Base-by-base conservation (phyloP, 2,888 invertebrate genomes). In the Ochropleura plecta region DNA sequence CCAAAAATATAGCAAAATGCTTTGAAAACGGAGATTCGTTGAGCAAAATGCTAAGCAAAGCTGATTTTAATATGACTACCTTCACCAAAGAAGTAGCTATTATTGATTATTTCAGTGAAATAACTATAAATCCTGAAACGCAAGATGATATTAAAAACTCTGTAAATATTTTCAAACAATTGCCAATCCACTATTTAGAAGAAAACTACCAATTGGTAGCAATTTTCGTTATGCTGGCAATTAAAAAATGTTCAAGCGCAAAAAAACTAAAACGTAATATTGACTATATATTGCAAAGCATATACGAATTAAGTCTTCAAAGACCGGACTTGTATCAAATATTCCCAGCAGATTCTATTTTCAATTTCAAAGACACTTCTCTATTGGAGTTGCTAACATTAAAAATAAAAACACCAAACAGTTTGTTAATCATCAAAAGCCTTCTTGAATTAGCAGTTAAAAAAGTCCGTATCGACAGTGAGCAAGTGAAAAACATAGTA, bases 321-420 rank as follows among this genome's bases (percentile, higher is more conserved):
- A 88, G 92, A 16, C 96, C 96, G 1, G 96, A 96, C 88, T 79
- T 96, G 30, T 96, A 93, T 78, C 93, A 95, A 89, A 81, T 96
- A 77, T 95, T 96, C 59, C 89, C 95, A 2, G 91, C 94, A 0
- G 88, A 94, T 20, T 90, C 86, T 14, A 91, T 96, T 75, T 96
- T 96, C 81, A 91, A 93, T 30, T 95, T 94, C 53, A 85, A 94
- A 77, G 91, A 94, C 42, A 89, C 88, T 65, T 84, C 78, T 7
- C 55, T 96, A 48, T 77, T 96, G 3, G 90, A 95, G 68, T 86
- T 96, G 62, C 81, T 96, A 0, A 94, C 92, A 51, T 88, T 96
- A n/a, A 93, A 92, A 70, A 91, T 93, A 5, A 96, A 94, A 89
- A 92, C 92, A 7, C 88, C 93, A 3, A 95, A 95, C 48, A 91